Evolutionary conservation across 2,113 vertebrate genomes (phyloP), one percentile per base, ranked within the genome.

Genomic region (Platichthys stellatus): DNA sequence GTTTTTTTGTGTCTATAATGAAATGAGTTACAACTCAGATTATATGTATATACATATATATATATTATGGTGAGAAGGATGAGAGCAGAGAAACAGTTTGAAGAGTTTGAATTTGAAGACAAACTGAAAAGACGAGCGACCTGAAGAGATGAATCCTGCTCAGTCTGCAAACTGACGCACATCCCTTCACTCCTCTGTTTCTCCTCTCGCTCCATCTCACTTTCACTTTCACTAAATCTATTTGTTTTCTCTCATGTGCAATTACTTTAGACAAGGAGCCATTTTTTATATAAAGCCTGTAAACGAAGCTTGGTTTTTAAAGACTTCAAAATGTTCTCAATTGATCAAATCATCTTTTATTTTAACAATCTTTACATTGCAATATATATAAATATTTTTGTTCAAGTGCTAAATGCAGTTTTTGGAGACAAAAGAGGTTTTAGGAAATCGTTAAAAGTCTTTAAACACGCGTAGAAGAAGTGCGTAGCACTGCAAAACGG

Each of bases 121-220:
- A 12, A 24, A 24, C 24, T 54, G 53, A 21, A 54, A 56, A n/a
- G 21, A 54, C 0, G 14, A 28, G 1, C 15, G 21, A 57, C 2
- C n/a, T 18, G 61, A 61, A 72, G 79, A 68, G 80, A 80, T 49
- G 62, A 17, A 58, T 63, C 26, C 63, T 90, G 86, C 83, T 86
- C 90, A 91, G 86, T 56, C 84, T 47, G 65, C 82, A 86, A 63
- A 82, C 88, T 92, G 87, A 86, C 23, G 84, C 85, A 78, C 20
- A 69, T 78, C 80, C 63, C 76, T 67, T 43, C 59, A 38, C 65
- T 38, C 67, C 13, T 64, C 62, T 15, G n/a, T 61, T 72, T 59
- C 56, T 45, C 9, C 60, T 68, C 64, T 56, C 47, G 24, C 58
- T 38, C n/a, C 24, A 4, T 14, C n/a, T 35, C 24, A 10, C 49